These are phyloP conservation scores for Varroa destructor DNA, from an alignment of 1,140 invertebrate genomes.

Conservation along the genomic window DNA sequence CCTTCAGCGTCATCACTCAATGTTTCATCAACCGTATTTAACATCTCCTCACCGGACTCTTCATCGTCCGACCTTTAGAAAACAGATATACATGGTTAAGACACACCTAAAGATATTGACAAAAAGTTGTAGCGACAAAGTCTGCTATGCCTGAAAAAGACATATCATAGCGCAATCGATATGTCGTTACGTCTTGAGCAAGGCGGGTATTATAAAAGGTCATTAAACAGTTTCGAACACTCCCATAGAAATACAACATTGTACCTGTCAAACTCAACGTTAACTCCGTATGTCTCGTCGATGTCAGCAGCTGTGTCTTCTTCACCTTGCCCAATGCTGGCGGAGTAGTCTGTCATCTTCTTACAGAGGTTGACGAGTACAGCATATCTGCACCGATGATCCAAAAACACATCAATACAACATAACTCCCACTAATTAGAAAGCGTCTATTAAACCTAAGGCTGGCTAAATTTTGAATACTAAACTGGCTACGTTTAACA, in stretches of 20 bases:
- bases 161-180: too few relatives aligned
- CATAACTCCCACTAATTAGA: neutral
- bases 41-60: constrained; percentile 50
- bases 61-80: constrained; percentile 35
- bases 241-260: constrained; percentile 37
- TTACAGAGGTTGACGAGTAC: constrained; percentile 88
- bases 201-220: too few relatives aligned
- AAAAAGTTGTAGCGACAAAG: constrained; percentile 32
- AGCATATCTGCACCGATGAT: constrained; percentile 51
- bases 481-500: too few relatives aligned
- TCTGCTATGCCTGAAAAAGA: too few relatives aligned
- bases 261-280: constrained; percentile 95
- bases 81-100: too few relatives aligned
- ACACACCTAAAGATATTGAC: too few relatives aligned
- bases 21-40: constrained; percentile 38
- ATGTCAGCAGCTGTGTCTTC: constrained; percentile 66
- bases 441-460: neutral
- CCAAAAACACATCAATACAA: neutral
- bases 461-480: neutral
- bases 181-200: too few relatives aligned
- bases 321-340: constrained; percentile 53
- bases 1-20: constrained; percentile 37
- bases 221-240: too few relatives aligned
- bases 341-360: constrained; percentile 87
- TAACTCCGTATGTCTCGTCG: constrained; percentile 93